phyloP scores from a whole-genome alignment of 2,113 vertebrate genomes.

The Pedionomus torquatus region DNA sequence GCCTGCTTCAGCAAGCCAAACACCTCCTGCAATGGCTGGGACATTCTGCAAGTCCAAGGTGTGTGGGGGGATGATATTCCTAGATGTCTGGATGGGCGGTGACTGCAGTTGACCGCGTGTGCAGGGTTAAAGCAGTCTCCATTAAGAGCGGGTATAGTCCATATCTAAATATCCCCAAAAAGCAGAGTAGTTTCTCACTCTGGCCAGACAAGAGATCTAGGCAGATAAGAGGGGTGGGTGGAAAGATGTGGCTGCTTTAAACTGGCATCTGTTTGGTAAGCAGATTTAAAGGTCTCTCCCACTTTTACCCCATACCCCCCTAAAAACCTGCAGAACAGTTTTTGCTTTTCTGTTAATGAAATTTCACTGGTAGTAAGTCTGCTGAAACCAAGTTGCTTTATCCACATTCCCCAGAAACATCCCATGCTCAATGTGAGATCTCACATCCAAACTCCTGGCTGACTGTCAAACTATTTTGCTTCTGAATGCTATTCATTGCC shows the following conservation, averaged over 20 bases:
- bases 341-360: neutral
- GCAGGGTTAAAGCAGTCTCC: neutral
- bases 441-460: neutral
- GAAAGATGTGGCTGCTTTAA: neutral
- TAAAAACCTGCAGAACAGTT: neutral
- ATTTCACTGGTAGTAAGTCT: neutral
- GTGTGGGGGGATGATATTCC: accelerated
- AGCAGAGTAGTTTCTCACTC: neutral
- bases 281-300: neutral
- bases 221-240: neutral
- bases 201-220: neutral
- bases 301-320: neutral
- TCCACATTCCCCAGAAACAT: neutral
- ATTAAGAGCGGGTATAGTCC: accelerated
- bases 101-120: accelerated
- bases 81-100: neutral
- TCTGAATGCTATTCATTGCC: neutral
- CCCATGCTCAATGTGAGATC: neutral
- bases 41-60: accelerated
- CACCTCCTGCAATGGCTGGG: accelerated
- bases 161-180: neutral
- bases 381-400: neutral
- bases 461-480: neutral
- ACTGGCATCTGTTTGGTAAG: neutral
- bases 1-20: accelerated